Evolutionary conservation across 2,888 invertebrate genomes (phyloP), one percentile per base, ranked within the genome.

Genomic region (Parnassius orleans): DNA sequence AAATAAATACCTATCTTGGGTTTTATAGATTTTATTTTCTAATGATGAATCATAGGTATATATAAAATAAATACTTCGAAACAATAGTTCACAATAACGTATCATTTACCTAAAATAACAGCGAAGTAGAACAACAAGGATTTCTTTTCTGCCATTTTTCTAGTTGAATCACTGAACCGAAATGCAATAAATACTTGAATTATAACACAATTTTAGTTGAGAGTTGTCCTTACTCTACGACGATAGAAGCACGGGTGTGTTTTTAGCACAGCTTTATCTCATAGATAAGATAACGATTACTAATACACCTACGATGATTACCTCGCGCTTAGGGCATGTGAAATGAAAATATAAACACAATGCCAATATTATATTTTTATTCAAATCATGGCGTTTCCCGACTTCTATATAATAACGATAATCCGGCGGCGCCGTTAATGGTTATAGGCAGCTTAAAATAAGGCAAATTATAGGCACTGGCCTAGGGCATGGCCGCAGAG

Each of bases 71-170:
- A 19, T 19, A 2, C 46, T 46, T 11, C 46, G 10, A 46, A 46
- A 47, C 12, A 57, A 47, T 14, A 47, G 33, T 10, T 43, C 51
- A 24, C 42, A 50, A 46, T 33, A 33, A 33, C 33, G 33, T 33
- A 33, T 33, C 10, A 86, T 90, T 83, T 75, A 93, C 93, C 91
- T 65, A 93, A 80, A 71, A 92, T 76, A 61, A 92, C 82, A 50
- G 93, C 87, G n/a, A 93, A 80, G 72, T 92, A 93, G 74, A 92
- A 92, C 77, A 85, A 81, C 43, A 88, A 66, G 3, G 90, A 80
- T 72, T 76, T 89, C 66, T 73, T 84, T 68, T 83, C 80, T 54
- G 81, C 83, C 92, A 92, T 92, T 81, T 85, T 87, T 71, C 57
- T 64, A 66, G 66, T 67, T 65, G 67, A 61, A 67, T 72, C 66